phyloP scores from a whole-genome alignment of 2,797 vertebrate genomes.

The Melanotaenia boesemani region DNA sequence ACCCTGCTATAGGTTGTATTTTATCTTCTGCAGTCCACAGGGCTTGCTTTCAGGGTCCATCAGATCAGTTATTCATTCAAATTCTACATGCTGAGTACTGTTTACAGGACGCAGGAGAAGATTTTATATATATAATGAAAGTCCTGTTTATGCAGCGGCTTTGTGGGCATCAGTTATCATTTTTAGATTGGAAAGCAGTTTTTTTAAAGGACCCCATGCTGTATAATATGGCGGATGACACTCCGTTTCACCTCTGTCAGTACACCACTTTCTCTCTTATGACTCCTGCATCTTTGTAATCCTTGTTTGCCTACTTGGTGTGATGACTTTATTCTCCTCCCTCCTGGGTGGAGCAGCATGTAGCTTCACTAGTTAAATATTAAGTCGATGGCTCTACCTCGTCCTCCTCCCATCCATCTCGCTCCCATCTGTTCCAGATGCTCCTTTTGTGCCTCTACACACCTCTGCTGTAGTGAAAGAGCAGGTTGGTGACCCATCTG shows the following conservation, averaged over 20 bases:
- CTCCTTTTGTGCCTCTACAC: slow-evolving; percentile 67
- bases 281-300: slow-evolving; percentile 45
- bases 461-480: slow-evolving; percentile 47
- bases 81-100: no score
- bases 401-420: slow-evolving; percentile 59
- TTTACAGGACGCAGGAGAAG: no score
- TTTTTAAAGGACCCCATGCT: background rate
- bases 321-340: slow-evolving; percentile 39
- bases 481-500: slow-evolving; percentile 74
- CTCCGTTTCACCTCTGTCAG: background rate
- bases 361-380: slow-evolving; percentile 74
- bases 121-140: background rate
- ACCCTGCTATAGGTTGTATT: background rate
- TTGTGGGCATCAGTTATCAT: background rate
- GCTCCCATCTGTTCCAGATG: slow-evolving; percentile 72
- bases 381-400: slow-evolving; percentile 70
- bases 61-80: no score
- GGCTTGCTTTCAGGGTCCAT: background rate
- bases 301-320: slow-evolving; percentile 38
- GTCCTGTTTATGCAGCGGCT: background rate
- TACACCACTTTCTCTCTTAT: slow-evolving; percentile 22
- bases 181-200: background rate
- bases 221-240: background rate
- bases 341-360: slow-evolving; percentile 45
- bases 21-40: background rate